Evolutionary conservation across 2,113 vertebrate species (phyloP), one percentile per base, ranked within the genome.

Genomic region (Epinephelus fuscoguttatus): DNA sequence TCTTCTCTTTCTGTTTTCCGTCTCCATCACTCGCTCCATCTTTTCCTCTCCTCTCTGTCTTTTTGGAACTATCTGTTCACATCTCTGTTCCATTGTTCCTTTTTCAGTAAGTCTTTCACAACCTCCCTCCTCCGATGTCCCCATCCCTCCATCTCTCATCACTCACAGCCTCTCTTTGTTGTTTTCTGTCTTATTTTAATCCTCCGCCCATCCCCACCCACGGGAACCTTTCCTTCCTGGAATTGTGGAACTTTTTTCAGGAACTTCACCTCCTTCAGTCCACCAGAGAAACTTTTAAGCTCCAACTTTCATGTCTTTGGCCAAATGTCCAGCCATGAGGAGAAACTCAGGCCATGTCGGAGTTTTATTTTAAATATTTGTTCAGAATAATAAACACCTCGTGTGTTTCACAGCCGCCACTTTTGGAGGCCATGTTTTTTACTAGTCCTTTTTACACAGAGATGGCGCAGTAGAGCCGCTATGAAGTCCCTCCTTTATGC

Each of bases 111-210:
- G 45, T 67, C 47, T 67, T 52, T 59, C 52, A 47, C 30, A 52
- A 11, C 61, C 64, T 33, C 0, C 45, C 74, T 50, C 81, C 62
- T 42, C 45, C 25, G 33, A 23, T 57, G 25, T 64, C 69, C 84
- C 45, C 68, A 45, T 75, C 75, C 69, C 40, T 75, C 71, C 75
- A 37, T 87, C 85, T 79, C 55, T 88, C 83, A 83, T 30, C 79
- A 37, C 47, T 64, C 45, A 57, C 67, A 18, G 27, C 60, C 70
- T 62, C 61, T 69, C 68, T 85, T 76, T 69, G 25, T 50, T 84
- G 40, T 84, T 80, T 84, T 74, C 61, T 62, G 49, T 70, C n/a
- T 3, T 80, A 55, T 81, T 75, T 80, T 55, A 45, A 40, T 21
- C 0, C 52, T 19, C 47, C 66, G 42, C 70, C 64, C 62, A 21